Base-by-base conservation (phyloP, 2,797 vertebrate genomes). In the Lindbergichthys nudifrons region DNA sequence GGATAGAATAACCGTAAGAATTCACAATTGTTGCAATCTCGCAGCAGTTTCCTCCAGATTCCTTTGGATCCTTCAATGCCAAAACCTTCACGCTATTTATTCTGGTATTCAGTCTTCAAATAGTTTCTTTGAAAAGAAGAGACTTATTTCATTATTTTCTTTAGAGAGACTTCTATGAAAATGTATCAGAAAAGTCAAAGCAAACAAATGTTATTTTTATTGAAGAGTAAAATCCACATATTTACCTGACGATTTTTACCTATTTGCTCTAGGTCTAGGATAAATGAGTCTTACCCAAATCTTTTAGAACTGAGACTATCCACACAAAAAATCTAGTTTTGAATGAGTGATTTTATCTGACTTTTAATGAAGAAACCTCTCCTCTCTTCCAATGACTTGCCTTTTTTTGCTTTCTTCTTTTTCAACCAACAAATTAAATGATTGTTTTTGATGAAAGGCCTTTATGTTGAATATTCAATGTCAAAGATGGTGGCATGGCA, bases 61-160 rank as follows among this genome's bases (percentile, higher is more conserved):
- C 30, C 32, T 59, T 46, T 23, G n/a, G 7, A 42, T 48, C 39
- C 14, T 42, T 36, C 32, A n/a, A 13, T 48, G 58, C 70, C 60
- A 60, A 69, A 67, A 65, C n/a, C 26, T 58, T 50, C 21, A 13
- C 5, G 2, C 47, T 69, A 45, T 70, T 41, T n/a, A 47, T n/a
- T 57, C 36, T 47, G 19, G 3, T 48, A n/a, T 19, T 79, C 26
- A 21, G 16, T 50, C 18, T 73, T 73, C 7, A 48, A 43, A 19
- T 30, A 5, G 45, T 63, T 51, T 13, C 39, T 52, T 57, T 30
- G 43, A 52, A 11, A 42, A 10, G 4, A 4, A 58, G 51, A 46
- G 18, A 23, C 60, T 26, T 73, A 9, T 69, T 76, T 61, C 16
- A 32, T 7, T 5, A 32, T 16, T 26, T 46, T 60, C 32, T 48